A percentile compares a stretch with the other conserved stretches of the same genome.
Conservation (phyloP, 2,113 vertebrate species). For the Tyto alba region DNA sequence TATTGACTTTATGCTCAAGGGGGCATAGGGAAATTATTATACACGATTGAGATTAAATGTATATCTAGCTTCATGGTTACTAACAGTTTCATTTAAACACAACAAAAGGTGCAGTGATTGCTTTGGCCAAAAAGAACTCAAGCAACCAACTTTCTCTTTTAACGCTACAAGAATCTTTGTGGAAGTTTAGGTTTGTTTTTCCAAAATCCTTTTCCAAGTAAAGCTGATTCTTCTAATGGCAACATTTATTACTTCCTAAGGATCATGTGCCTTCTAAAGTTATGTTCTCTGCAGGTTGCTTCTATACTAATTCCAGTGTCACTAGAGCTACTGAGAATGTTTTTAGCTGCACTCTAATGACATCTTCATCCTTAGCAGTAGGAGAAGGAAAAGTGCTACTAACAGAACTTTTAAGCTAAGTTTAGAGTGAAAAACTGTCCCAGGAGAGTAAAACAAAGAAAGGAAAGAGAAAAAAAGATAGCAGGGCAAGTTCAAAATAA, state of each 20-base stretch:
- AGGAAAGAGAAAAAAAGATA: not conserved
- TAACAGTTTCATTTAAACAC: not conserved
- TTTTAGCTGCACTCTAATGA: not conserved
- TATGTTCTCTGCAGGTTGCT: not conserved
- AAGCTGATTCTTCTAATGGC: not conserved
- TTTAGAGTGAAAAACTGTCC: not conserved
- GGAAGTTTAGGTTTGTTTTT: not conserved
- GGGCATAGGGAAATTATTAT: not conserved
- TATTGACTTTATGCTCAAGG: not conserved
- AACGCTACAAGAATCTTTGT: accelerated
- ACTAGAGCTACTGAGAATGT: not conserved
- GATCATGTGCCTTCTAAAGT: not conserved
- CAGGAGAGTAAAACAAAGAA: not conserved
- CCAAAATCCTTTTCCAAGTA: not conserved
- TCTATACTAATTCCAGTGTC: not conserved
- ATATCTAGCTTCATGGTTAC: not conserved
- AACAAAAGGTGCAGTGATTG: not conserved
- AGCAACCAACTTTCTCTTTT: not conserved
- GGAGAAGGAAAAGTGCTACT: not conserved
- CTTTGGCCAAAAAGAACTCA: not conserved
- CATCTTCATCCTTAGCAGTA: not conserved
- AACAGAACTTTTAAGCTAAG: not conserved
- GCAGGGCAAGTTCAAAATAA: not conserved
- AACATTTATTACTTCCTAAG: not conserved
- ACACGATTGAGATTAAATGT: not conserved